These are phyloP conservation scores for Pseudococcus viburni DNA, from an alignment of 2,888 invertebrate species.

Conservation along the genomic window DNA sequence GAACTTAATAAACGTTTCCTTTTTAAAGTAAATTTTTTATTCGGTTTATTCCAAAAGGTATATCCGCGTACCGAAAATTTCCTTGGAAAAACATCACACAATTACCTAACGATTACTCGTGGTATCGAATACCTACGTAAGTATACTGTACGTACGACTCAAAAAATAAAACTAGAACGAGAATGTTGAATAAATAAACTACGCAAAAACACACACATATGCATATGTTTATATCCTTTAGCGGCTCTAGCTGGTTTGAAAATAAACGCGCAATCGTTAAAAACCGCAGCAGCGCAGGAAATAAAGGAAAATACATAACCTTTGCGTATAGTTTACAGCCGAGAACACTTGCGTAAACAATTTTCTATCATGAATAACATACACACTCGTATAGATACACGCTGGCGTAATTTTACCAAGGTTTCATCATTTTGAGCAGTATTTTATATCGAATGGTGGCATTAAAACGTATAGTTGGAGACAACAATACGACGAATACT, in stretches of 20 bases:
- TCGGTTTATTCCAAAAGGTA: background rate
- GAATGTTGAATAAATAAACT: conserved; percentile 6
- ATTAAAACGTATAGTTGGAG: conserved; percentile 1
- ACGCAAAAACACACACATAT: background rate
- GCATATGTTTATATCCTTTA: conserved; percentile 14
- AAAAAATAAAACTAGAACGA: background rate
- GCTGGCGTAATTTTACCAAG: conserved; percentile 5
- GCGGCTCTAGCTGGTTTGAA: background rate
- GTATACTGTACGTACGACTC: background rate
- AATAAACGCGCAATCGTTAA: conserved; percentile 7
- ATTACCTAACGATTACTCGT: background rate
- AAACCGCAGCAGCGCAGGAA: conserved; percentile 14
- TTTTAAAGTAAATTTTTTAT: conserved; percentile 42
- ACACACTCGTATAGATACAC: background rate
- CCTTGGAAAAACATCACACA: conserved; percentile 24
- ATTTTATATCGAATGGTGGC: background rate
- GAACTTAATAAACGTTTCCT: conserved; percentile 34
- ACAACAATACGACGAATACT: background rate
- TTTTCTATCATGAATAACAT: conserved; percentile 1
- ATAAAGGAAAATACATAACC: conserved; percentile 21
- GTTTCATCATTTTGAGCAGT: conserved; percentile 7
- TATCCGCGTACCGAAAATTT: background rate
- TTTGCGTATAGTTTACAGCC: conserved; percentile 28
- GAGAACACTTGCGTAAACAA: conserved; percentile 31
- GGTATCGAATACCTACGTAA: background rate